Conservation (phyloP, 2,113 vertebrate genomes). For the Lagenorhynchus albirostris region DNA sequence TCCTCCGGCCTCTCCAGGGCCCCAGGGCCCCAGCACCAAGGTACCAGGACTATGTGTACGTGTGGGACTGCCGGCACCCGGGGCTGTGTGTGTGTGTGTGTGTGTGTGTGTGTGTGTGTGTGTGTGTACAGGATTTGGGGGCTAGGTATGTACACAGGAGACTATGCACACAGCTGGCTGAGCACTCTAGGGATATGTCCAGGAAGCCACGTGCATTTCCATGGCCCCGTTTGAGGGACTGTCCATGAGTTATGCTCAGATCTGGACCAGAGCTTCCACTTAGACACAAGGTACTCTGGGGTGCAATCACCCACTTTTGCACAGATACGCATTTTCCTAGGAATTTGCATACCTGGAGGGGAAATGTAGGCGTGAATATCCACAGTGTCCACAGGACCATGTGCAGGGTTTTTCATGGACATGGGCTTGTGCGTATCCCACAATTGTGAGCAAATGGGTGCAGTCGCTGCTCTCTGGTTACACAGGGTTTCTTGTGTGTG, state of each 20-base stretch:
- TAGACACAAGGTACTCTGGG: background rate
- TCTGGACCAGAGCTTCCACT: background rate
- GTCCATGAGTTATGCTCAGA: background rate
- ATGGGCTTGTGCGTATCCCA: too few relatives aligned
- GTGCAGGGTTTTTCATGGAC: background rate
- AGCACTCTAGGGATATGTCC: background rate
- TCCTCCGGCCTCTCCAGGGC: slow-evolving; percentile 60
- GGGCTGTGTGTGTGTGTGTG: background rate
- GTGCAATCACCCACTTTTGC: background rate
- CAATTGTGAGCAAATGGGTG: background rate
- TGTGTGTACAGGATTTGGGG: background rate
- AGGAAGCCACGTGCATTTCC: background rate
- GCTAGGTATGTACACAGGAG: background rate
- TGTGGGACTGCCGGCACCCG: rapidly evolving
- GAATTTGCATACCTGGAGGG: background rate
- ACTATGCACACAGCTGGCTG: background rate
- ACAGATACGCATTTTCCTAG: background rate
- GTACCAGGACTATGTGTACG: background rate
- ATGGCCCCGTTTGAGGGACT: too few relatives aligned
- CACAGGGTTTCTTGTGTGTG: background rate
- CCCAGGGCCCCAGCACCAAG: slow-evolving; percentile 44
- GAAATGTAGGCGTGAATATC: too few relatives aligned
- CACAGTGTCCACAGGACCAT: rapidly evolving
- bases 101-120: too few relatives aligned
- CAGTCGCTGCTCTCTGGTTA: background rate